Evolutionary conservation across 2,797 vertebrate genomes (phyloP), one percentile per base, ranked within the genome.

Genomic region (Alectoris magna): DNA sequence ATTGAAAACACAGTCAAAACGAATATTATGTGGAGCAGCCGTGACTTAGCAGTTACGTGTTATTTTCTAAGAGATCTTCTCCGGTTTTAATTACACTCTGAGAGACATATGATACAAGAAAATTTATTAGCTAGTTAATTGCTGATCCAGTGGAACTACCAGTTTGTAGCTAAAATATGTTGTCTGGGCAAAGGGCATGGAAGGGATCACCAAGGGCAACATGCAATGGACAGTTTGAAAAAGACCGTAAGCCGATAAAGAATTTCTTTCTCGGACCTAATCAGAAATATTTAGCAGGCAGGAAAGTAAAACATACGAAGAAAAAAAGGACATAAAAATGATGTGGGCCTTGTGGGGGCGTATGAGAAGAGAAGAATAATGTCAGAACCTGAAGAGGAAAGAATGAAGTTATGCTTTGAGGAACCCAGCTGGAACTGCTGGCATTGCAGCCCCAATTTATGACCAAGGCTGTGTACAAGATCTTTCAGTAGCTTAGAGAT

Each of bases 341-440:
- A 76, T 11, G 39, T 59, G 12, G 4, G 5, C 1, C 53, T 3
- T 15, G 1, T 90, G 72, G 73, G 43, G 16, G 55, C 75, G 39
- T 67, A 76, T 39, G n/a, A 88, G 46, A 62, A 90, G 46, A 74
- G 55, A 87, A 87, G 4, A 86, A 34, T 85, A 70, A 63, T 2
- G 2, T 87, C 77, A 18, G 31, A 71, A n/a, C 69, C 38, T 79
- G 39, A 77, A 38, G 13, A 73, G 56, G 39, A 66, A 82, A 70
- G 23, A 86, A 79, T 43, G 43, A 82, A 84, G 88, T 70, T 79
- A 53, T 22, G 43, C 64, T 89, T 82, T 96, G 68, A 84, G 83
- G 93, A 95, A 84, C 26, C 19, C 11, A 75, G 62, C 39, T 75
- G 29, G 51, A 29, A 53, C 34, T 39, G 46, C 14, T 41, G 58